Evolutionary conservation across 2,888 invertebrate species (phyloP).

Genomic region (Ditylenchus weischeri): DNA sequence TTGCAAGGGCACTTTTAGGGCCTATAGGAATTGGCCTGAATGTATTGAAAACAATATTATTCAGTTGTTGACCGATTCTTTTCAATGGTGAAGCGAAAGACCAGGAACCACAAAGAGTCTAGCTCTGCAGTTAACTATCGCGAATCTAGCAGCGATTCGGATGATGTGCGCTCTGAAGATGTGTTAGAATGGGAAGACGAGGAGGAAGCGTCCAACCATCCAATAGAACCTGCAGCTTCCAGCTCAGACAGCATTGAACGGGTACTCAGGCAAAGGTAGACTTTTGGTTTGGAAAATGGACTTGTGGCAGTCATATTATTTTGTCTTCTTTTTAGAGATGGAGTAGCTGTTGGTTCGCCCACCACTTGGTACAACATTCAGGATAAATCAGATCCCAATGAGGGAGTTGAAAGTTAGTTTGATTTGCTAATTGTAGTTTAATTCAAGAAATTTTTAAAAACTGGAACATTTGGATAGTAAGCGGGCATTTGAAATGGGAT

Average conservation of each 20-base stretch:
- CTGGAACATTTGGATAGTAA: slow-evolving; percentile 15
- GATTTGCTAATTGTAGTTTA: slow-evolving; percentile 6
- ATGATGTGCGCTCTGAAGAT: slow-evolving; percentile 44
- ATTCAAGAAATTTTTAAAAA: background rate
- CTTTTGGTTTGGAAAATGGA: too few relatives aligned
- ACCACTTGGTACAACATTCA: slow-evolving; percentile 92
- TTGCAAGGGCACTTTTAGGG: too few relatives aligned
- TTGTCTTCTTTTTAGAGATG: slow-evolving; percentile 61
- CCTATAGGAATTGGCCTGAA: too few relatives aligned
- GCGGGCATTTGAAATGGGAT: too few relatives aligned
- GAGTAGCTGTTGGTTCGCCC: slow-evolving; percentile 87
- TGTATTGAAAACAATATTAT: too few relatives aligned
- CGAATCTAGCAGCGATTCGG: slow-evolving; percentile 22
- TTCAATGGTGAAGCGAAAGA: slow-evolving; percentile 5
- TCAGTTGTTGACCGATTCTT: too few relatives aligned
- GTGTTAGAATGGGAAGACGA: slow-evolving; percentile 42
- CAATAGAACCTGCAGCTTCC: slow-evolving; percentile 5
- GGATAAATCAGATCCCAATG: slow-evolving; percentile 82
- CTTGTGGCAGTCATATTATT: too few relatives aligned
- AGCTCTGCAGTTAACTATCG: slow-evolving; percentile 22
- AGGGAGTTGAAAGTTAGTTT: slow-evolving; percentile 39
- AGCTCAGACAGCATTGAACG: slow-evolving; percentile 15
- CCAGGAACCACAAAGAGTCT: background rate
- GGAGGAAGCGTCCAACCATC: slow-evolving; percentile 12
- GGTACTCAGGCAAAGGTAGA: slow-evolving; percentile 11